Base-by-base conservation (phyloP, 1,140 invertebrate species). In the Xylocopa sonorina region DNA sequence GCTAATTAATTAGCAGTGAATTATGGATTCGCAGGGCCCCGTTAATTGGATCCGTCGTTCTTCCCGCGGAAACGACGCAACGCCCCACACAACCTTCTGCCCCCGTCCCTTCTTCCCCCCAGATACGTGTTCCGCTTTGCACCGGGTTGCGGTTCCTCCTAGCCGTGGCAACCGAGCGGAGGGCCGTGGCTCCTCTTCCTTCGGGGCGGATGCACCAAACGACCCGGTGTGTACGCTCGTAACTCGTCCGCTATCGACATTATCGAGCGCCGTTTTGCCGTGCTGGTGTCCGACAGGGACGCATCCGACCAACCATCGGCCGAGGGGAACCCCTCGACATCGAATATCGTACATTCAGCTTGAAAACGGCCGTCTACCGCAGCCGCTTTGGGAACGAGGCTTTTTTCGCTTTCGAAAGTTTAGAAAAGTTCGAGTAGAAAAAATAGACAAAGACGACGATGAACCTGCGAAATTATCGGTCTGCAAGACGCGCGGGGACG, bases 1-100 rank as follows among this genome's bases (percentile, higher is more conserved):
- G 86, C 86, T 89, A 89, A 89, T 89, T 88, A 89, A 89, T 89
- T 88, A 89, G 81, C 80, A 83, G 88, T 87, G 88, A 88, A 89
- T 89, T 89, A 89, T 89, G 88, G 88, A 88, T 89, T 87, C 81
- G 72, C 73, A 66, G 81, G 80, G 41, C 80, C n/a, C 78, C 85
- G 69, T 87, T 89, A 89, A 89, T 89, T 89, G 88, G 88, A 89
- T 80, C 79, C 81, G 88, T 83, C 73, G 85, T 32, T 62, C 51
- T 66, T 71, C 10, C 75, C 81, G 71, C 73, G 74, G 74, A 73
- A 76, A 64, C 78, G 72, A 79, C 72, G 82, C n/a, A n/a, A n/a
- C n/a, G n/a, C n/a, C n/a, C n/a, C n/a, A n/a, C n/a, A n/a, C n/a
- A n/a, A n/a, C n/a, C n/a, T n/a, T n/a, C n/a, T n/a, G n/a, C n/a